Evolutionary conservation across 2,797 vertebrate species (phyloP).

Genomic region (Enteromius afrohamiltoni): DNA sequence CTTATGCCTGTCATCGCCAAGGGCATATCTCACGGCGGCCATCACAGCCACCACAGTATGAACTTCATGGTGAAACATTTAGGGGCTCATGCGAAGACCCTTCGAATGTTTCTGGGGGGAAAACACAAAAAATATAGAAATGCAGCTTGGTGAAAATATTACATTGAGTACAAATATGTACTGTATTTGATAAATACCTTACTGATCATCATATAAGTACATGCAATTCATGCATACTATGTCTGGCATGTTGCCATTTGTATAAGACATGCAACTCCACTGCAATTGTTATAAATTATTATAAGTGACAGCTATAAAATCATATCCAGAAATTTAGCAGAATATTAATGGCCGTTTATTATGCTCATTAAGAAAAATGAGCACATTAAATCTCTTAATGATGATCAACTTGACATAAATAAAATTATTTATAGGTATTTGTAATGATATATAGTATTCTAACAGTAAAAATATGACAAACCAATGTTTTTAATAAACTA

Average conservation of each 20-base stretch:
- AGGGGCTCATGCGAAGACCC: slow-evolving; percentile 15
- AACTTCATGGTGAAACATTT: slow-evolving; percentile 52
- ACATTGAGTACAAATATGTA: not conserved
- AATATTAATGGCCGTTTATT: slow-evolving; percentile 4
- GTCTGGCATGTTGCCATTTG: not conserved
- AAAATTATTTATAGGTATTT: not conserved
- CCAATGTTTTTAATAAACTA: not conserved
- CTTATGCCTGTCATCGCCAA: slow-evolving; percentile 95
- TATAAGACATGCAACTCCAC: not conserved
- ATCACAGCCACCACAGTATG: slow-evolving; percentile 87
- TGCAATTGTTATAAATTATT: not conserved
- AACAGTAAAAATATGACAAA: not conserved
- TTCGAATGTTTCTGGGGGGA: not conserved
- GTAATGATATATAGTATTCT: not conserved
- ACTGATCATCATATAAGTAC: not conserved
- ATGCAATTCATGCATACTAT: not conserved
- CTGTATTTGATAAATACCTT: not conserved
- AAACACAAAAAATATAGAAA: not conserved
- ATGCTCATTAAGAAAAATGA: not conserved
- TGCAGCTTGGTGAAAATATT: not conserved
- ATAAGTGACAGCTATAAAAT: not conserved
- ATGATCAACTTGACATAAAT: not conserved
- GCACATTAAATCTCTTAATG: not conserved
- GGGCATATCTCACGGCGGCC: slow-evolving; percentile 80
- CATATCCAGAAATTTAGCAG: not conserved